phyloP scores from a whole-genome alignment of 2,113 vertebrate genomes.

The Chaenocephalus aceratus region DNA sequence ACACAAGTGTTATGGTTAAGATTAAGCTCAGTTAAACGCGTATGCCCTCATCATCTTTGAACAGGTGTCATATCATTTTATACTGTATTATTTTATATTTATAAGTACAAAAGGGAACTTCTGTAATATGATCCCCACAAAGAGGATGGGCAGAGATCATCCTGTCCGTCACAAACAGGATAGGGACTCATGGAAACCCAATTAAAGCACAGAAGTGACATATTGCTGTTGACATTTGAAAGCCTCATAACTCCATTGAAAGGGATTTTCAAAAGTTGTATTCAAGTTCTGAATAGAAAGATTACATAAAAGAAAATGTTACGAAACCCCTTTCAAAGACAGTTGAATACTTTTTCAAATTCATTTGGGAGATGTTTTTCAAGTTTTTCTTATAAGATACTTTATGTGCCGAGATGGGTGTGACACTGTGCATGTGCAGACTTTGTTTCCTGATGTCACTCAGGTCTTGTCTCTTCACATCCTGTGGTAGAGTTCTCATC shows the following conservation, averaged over 20 bases:
- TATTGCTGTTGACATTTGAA: neutral
- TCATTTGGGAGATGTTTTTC: neutral
- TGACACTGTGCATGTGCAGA: neutral
- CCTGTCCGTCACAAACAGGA: conserved; percentile 44
- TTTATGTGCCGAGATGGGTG: neutral
- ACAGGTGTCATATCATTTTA: neutral
- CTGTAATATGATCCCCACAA: neutral
- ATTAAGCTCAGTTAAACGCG: neutral
- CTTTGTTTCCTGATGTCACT: conserved; percentile 12
- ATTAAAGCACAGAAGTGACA: neutral
- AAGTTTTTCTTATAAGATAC: neutral
- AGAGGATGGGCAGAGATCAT: conserved; percentile 14
- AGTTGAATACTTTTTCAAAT: neutral
- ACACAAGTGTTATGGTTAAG: too few relatives aligned
- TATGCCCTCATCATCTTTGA: neutral
- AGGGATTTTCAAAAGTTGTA: neutral
- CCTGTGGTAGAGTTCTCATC: neutral
- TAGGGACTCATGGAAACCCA: neutral
- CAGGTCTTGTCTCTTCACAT: neutral
- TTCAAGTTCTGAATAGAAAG: neutral
- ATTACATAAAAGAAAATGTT: neutral
- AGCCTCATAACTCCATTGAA: neutral
- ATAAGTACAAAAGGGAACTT: conserved; percentile 5
- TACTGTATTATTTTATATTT: too few relatives aligned
- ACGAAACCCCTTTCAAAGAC: neutral